These are phyloP conservation scores for Cerastis leucographa DNA, from an alignment of 2,888 invertebrate genomes.

Conservation along the genomic window DNA sequence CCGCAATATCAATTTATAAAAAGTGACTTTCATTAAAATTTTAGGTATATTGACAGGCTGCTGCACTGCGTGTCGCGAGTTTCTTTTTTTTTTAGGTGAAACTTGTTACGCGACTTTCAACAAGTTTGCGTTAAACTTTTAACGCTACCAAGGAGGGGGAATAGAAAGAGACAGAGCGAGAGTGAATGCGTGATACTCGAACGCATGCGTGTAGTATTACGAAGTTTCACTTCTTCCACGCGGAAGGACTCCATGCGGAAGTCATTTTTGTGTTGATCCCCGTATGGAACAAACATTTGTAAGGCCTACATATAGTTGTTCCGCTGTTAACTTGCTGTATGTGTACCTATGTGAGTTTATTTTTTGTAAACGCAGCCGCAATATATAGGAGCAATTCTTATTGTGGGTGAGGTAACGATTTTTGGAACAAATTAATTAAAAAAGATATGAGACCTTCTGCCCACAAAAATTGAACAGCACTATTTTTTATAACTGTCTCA, in stretches of 20 bases:
- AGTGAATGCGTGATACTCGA: too few relatives aligned
- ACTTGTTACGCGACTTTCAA: too few relatives aligned
- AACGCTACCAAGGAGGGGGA: too few relatives aligned
- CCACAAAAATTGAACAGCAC: not conserved
- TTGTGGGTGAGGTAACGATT: too few relatives aligned
- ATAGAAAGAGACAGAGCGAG: too few relatives aligned
- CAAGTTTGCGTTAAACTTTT: too few relatives aligned
- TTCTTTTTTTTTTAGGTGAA: too few relatives aligned
- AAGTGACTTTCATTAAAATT: not conserved
- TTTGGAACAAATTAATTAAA: too few relatives aligned
- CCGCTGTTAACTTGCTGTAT: not conserved
- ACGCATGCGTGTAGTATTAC: too few relatives aligned
- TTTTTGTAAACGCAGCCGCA: not conserved
- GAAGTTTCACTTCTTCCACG: too few relatives aligned
- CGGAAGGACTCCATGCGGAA: too few relatives aligned
- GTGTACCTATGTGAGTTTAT: not conserved
- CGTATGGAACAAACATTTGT: not conserved
- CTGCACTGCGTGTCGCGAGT: not conserved
- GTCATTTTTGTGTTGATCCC: too few relatives aligned
- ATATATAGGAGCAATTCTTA: not conserved
- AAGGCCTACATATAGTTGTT: not conserved
- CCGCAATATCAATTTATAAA: not conserved
- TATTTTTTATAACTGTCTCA: not conserved
- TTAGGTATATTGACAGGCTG: not conserved
- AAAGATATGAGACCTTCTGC: not conserved